Base-by-base conservation (phyloP, 2,888 invertebrate species). In the Formica aserva region DNA sequence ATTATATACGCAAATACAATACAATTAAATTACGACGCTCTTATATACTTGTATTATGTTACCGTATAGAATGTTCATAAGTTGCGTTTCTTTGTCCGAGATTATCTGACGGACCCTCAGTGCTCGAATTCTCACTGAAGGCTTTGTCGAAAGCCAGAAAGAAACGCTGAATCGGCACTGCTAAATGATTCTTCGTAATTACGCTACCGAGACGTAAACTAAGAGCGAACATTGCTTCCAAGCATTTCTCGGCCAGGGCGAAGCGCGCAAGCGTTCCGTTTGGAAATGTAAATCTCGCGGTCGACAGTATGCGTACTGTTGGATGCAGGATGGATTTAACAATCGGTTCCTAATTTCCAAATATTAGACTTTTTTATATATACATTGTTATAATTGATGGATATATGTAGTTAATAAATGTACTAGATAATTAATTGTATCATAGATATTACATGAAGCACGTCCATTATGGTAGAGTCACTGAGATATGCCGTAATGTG, bases 381-480 rank as follows among this genome's bases (percentile, higher is more conserved):
- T 18, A 38, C 11, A 26, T 22, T 15, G 45, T 38, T 29, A 35
- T 35, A 67, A 52, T 52, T n/a, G n/a, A 52, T 52, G n/a, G 8
- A n/a, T 52, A 52, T n/a, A 48, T 45, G 5, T 45, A 45, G 15
- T 48, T 29, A 57, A 29, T 4, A 9, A 26, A 26, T 38, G 2
- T 63, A 32, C 15, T 48, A 48, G 15, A n/a, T 48, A 29, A 48
- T 62, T 72, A 48, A 45, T 63, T 67, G 45, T 26, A 41, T 55
- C 6, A 45, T 66, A 55, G 48, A 67, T 66, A 91, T 92, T 94
- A 98, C 98, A 95, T 97, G 97, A 86, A 98, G 95, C 88, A 98
- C 97, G 92, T 98, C 98, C 98, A 98, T 98, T 15, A 99, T 95
- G 80, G 97, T 97, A 18, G 96, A 96, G 93, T 98, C 98, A 6